phyloP scores from a whole-genome alignment of 2,797 vertebrate species.

The Heterohyrax brucei region DNA sequence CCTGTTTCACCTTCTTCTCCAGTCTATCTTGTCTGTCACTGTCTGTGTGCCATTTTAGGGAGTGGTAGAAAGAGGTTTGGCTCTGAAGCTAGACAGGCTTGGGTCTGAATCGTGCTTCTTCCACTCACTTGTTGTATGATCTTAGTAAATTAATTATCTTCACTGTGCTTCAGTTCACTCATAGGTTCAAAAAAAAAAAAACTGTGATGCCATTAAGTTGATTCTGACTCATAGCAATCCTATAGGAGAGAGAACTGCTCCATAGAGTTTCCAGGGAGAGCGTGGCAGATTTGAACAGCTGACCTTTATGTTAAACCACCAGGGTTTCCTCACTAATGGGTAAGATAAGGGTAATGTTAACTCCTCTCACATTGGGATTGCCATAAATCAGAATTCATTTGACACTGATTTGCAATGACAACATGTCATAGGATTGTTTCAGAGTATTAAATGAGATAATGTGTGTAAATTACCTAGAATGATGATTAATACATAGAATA shows the following conservation, averaged over 20 bases:
- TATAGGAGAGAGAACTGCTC: no score
- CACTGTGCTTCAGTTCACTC: background rate
- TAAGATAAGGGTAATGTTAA: background rate
- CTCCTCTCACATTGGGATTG: background rate
- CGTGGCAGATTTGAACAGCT: no score
- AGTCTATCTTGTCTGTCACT: background rate
- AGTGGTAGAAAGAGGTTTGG: background rate
- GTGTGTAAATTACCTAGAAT: conserved; percentile 9
- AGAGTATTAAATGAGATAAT: background rate
- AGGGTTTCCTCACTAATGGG: background rate
- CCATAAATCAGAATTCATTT: no score
- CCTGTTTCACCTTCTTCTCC: background rate
- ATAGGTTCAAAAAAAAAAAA: no score
- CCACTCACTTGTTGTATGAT: background rate
- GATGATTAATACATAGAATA: background rate
- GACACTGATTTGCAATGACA: no score
- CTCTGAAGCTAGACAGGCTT: background rate
- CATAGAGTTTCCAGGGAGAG: no score
- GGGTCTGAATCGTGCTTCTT: conserved; percentile 8
- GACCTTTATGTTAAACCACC: no score
- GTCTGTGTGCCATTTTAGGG: background rate
- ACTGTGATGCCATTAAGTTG: no score
- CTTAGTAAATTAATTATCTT: background rate
- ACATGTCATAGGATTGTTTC: background rate
- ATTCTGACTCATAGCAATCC: no score